Evolutionary conservation across 2,888 invertebrate species (phyloP), one percentile per base, ranked within the genome.

Genomic region (Enchytraeus crypticus): DNA sequence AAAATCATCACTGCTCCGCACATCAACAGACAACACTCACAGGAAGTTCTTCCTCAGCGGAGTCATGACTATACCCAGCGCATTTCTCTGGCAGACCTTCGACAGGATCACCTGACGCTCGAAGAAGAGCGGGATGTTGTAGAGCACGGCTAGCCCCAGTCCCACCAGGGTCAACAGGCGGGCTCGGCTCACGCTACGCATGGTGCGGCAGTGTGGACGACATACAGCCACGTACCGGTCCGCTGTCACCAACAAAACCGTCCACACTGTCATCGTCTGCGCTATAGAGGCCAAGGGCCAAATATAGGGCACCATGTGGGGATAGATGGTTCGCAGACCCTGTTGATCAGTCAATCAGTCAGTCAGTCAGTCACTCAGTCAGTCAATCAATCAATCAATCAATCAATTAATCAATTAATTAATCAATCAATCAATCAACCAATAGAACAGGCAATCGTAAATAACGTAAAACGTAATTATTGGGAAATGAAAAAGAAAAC

Each of bases 201-300:
- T 57, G 46, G 64, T 62, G 29, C 59, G 63, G 23, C 56, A 55
- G 34, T 63, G 59, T 5, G 69, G 69, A 21, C 63, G 57, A 53
- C 68, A 69, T 26, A 69, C 62, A 27, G 69, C 69, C 18, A 69
- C 55, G 62, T 69, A 69, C n/a, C 69, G 59, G 51, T 69, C 69
- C 14, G 61, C 47, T n/a, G 69, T 69, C 34, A 69, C 64, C 53
- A 69, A 58, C 26, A 69, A 33, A 21, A 69, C 65, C 38, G 62
- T 58, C 69, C 69, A 69, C 23, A 68, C 64, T 2, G 69, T 65
- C 51, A 61, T 62, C 32, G 69, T 69, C 57, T 68, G 68, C 8
- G 64, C 60, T 27, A 65, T 64, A 49, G 68, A 66, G 8, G 67
- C 66, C 14, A 61, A 53, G 4, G 63, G 65, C 66, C 65, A 66